Evolutionary conservation across 2,888 invertebrate species (phyloP).

Genomic region (Diadromus collaris): DNA sequence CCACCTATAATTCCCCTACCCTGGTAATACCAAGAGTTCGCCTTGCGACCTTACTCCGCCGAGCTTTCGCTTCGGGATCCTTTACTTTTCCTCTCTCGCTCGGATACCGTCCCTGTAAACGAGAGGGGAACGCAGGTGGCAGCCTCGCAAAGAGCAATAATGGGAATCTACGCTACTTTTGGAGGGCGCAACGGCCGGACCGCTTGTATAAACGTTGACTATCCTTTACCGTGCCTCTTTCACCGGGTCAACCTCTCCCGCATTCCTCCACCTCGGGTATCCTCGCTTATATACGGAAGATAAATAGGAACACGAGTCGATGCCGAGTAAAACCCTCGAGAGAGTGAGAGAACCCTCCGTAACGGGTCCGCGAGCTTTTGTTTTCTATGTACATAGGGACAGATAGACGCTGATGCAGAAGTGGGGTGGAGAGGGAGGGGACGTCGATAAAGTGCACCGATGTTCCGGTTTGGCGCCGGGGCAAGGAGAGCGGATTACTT

Average conservation of each 20-base stretch:
- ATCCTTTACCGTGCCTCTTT: constrained; percentile 43
- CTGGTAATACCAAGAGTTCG: constrained; percentile 48
- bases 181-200: constrained; percentile 49
- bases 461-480: constrained; percentile 27
- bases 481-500: not conserved
- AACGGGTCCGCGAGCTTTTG: constrained; percentile 48
- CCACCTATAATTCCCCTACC: constrained; percentile 47
- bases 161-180: constrained; percentile 61
- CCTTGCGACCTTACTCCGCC: constrained; percentile 38
- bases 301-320: constrained; percentile 59
- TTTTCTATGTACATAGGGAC: constrained; percentile 47
- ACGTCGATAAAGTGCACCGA: constrained; percentile 45
- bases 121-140: constrained; percentile 57
- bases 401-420: constrained; percentile 41
- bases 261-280: constrained; percentile 39
- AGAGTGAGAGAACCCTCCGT: constrained; percentile 38
- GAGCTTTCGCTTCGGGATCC: constrained; percentile 30
- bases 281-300: constrained; percentile 44
- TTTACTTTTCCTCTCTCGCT: constrained; percentile 6
- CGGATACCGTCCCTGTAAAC: constrained; percentile 24
- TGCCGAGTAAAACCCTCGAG: constrained; percentile 48
- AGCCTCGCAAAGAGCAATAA: constrained; percentile 58
- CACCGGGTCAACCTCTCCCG: constrained; percentile 8
- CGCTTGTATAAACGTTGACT: constrained; percentile 44
- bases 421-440: not conserved